Evolutionary conservation across 2,113 vertebrate genomes (phyloP).

Genomic region (Plecturocebus donacophilus): DNA sequence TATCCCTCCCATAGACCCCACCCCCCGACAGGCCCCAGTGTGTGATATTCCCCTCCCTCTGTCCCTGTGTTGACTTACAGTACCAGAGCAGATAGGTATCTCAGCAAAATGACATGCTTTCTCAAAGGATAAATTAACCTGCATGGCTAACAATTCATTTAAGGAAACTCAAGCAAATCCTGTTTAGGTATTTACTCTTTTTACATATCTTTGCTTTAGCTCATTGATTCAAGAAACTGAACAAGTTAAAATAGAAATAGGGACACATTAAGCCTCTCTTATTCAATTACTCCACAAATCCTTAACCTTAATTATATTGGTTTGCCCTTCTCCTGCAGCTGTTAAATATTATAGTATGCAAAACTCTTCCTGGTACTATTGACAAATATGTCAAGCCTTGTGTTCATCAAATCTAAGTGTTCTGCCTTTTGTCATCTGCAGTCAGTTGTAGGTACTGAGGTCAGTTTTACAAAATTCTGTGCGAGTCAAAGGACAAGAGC

Average conservation of each 20-base stretch:
- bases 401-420: constrained; percentile 53
- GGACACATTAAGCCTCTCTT: constrained; percentile 44
- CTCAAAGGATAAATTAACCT: constrained; percentile 6
- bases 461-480: constrained; percentile 17
- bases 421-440: neutral
- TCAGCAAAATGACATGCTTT: constrained; percentile 44
- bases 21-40: too few species aligned
- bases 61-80: neutral
- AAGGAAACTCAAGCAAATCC: constrained; percentile 23
- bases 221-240: constrained; percentile 50
- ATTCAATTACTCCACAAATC: constrained; percentile 40
- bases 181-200: neutral
- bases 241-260: constrained; percentile 54
- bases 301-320: constrained; percentile 66
- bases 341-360: constrained; percentile 66
- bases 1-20: too few species aligned
- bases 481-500: constrained; percentile 4
- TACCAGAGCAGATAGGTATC: neutral
- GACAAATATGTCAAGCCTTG: constrained; percentile 68
- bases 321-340: constrained; percentile 62
- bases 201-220: neutral
- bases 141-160: neutral
- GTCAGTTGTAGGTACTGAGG: neutral
- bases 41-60: too few species aligned
- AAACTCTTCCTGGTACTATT: constrained; percentile 70